Evolutionary conservation across 2,797 vertebrate species (phyloP).

Genomic region (Microcaecilia unicolor): DNA sequence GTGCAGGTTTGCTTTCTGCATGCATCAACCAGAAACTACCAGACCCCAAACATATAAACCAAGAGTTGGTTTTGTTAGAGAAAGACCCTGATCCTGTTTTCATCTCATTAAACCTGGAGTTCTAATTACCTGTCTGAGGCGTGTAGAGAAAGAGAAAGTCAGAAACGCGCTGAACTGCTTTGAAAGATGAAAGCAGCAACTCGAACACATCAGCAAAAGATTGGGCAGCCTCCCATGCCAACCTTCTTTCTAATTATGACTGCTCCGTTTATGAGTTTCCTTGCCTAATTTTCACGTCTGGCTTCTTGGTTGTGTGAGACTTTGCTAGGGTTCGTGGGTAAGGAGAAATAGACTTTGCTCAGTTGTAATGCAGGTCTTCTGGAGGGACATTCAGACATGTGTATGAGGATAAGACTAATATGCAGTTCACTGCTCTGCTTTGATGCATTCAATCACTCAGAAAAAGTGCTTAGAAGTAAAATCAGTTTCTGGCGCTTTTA

Average conservation of each 20-base stretch:
- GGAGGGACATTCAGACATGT: neutral
- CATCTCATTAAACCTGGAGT: constrained; percentile 22
- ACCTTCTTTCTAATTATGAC: constrained; percentile 6
- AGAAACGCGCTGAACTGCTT: constrained; percentile 23
- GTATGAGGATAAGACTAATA: too few species aligned
- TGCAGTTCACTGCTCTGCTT: too few species aligned
- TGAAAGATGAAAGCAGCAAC: constrained; percentile 22
- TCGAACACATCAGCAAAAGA: constrained; percentile 16
- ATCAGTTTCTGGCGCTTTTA: too few species aligned
- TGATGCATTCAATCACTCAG: too few species aligned
- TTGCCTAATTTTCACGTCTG: constrained; percentile 15
- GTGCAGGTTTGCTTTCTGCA: constrained; percentile 1
- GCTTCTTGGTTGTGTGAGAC: neutral
- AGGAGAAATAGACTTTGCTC: neutral
- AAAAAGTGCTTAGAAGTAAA: too few species aligned
- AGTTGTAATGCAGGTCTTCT: neutral
- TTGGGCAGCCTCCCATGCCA: neutral
- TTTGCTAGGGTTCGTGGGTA: constrained; percentile 7
- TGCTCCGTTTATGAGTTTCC: constrained; percentile 3
- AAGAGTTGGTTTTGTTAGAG: constrained; percentile 8
- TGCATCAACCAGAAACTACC: constrained; percentile 30
- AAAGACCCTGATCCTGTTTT: neutral
- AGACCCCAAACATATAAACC: constrained; percentile 1
- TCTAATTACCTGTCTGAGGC: constrained; percentile 1
- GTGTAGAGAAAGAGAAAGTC: neutral